Evolutionary conservation across 53 echinoderm and acorn worm species (phyloP).

Genomic region (Stichopus horrens): DNA sequence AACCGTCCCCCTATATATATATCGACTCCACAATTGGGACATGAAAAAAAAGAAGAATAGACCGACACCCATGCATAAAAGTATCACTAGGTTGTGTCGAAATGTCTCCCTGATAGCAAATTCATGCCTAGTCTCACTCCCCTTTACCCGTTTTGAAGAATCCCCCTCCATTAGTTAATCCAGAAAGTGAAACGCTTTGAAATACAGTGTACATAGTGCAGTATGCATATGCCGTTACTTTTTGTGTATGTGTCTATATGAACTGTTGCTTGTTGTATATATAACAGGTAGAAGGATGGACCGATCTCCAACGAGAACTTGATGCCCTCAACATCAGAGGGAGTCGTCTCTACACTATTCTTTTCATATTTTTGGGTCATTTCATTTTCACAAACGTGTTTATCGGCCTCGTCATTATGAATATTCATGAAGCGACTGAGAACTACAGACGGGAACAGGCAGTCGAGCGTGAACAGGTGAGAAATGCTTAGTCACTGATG

Average conservation of each 20-base stretch:
- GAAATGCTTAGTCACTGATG: not conserved
- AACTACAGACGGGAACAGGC: conserved; percentile 76
- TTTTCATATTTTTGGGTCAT: conserved; percentile 96
- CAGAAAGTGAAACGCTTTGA: not conserved
- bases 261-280: not conserved
- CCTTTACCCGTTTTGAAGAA: too few species aligned
- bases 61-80: too few species aligned
- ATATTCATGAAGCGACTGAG: conserved; percentile 96
- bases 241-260: not conserved
- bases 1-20: too few species aligned
- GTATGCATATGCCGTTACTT: not conserved
- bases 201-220: not conserved
- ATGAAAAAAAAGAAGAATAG: too few species aligned
- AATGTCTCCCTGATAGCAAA: not conserved
- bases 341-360: conserved; percentile 78
- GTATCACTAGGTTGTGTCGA: not conserved
- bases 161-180: not conserved
- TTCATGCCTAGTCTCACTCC: not conserved
- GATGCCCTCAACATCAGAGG: conserved; percentile 68
- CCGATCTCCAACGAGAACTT: conserved; percentile 81
- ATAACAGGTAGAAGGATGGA: conserved; percentile 93
- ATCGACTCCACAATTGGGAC: too few species aligned
- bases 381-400: conserved; percentile 99
- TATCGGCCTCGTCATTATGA: conserved; percentile 97
- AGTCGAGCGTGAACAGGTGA: conserved; percentile 84